Base-by-base conservation (phyloP, 2,797 vertebrate genomes). In the Acomys russatus region DNA sequence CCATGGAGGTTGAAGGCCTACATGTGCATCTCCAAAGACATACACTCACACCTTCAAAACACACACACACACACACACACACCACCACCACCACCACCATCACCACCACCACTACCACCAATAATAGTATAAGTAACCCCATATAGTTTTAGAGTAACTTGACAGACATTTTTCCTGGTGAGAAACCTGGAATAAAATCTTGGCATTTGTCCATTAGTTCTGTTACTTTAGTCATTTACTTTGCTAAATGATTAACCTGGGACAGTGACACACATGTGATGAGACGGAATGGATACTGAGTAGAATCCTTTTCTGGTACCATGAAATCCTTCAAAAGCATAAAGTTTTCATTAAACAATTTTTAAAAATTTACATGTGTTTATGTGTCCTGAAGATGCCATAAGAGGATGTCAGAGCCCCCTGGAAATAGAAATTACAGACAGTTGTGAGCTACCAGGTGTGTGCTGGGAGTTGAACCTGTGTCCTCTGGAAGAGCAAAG, bases 301-400 rank as follows among this genome's bases (percentile, higher is more conserved):
- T 38, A 85, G 68, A 74, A 44, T 88, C 56, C 20, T 9, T 77
- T 30, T 6, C 23, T 17, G 3, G 49, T 56, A 1, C 18, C 25
- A 64, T 88, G 28, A 59, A 88, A 56, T 28, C 3, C 77, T 96
- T 76, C 63, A 63, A 94, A 78, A 92, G 7, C 49, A 74, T 25
- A 14, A 2, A 0, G 0, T 17, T 94, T 83, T 78, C 25, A 30
- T 33, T 76, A 59, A 80, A 35, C 54, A 80, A 80, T 59, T 59
- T 56, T 56, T 56, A 59, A 59, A 59, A 59, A 59, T 35, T 59
- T 80, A 59, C 23, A 33, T 35, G 33, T 59, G 5, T 35, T 9
- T 56, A n/a, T 17, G 9, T 56, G 33, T 20, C 8, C 33, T 80
- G 33, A 80, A 80, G 54, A 59, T 33, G 76, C 28, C 49, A 54